Base-by-base conservation (phyloP, 2,797 vertebrate genomes). In the Gallinago stenura region DNA sequence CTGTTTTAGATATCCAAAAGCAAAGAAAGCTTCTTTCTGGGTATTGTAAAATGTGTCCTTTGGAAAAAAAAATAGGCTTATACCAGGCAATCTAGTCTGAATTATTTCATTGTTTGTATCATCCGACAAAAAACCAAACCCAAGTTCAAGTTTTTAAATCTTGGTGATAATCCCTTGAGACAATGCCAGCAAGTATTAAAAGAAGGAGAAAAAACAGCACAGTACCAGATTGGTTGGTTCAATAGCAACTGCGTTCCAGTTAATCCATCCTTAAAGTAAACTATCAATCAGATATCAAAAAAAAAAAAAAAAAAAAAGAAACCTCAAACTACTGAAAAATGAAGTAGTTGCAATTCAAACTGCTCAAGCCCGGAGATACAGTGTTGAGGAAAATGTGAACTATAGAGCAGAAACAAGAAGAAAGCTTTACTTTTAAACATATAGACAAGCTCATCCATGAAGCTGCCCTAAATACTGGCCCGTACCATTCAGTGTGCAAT, bases 251-350 rank as follows among this genome's bases (percentile, higher is more conserved):
- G 33, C 26, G 61, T 76, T 83, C 13, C 46, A n/a, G 18, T 51
- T 72, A 79, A 58, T 61, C 30, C 10, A 53, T 39, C 30, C 18
- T 83, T 86, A 62, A 93, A 62, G 15, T 54, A 75, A 68, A 4
- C 7, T 60, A 51, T 51, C 11, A 79, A 39, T 61, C 41, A 19
- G 20, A 51, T 20, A 15, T 19, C 33, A 56, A 21, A 41, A 41
- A 64, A 57, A 2, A 30, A 78, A 5, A 71, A 80, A 17, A 48
- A 48, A 26, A 43, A 56, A 21, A 45, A 41, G 6, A 76, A 80
- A 17, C 3, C 4, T 80, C 18, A 58, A 97, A 97, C 91, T 98
- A 98, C 98, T 97, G 69, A 95, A 95, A 83, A 99, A 95, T 45
- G 97, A 98, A 83, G 92, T 90, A 46, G 95, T 97, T 76, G 97